Evolutionary conservation across 2,113 vertebrate species (phyloP), one percentile per base, ranked within the genome.

Genomic region (Sardina pilchardus): DNA sequence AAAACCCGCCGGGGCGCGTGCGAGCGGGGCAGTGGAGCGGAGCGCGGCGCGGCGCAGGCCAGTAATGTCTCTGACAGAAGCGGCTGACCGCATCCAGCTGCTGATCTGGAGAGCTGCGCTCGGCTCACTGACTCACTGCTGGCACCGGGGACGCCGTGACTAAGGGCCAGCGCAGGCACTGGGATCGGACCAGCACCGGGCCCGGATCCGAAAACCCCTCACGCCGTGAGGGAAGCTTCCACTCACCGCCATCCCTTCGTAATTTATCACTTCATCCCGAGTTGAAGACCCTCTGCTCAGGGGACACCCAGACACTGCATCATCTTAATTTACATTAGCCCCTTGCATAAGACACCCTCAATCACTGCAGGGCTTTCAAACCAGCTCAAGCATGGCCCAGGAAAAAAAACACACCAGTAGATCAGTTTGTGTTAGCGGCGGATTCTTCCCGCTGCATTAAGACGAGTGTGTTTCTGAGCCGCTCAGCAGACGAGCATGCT

Each of bases 31-130:
- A 24, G 7, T 71, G 63, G 63, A 26, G 9, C 63, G 26, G 26
- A 71, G 63, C 63, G 2, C 2, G 34, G n/a, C 8, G 26, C 26
- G 9, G 71, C 4, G 71, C 30, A 4, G 71, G 59, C 84, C 86
- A 87, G 82, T 85, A 86, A 85, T 87, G 85, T 84, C 14, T 90
- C 81, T 86, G 12, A 34, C 42, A 43, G 47, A 42, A 63, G 80
- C 12, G 44, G 24, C 36, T 39, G 88, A 89, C 82, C 81, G 44
- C 81, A 84, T 78, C 71, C 71, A 78, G 71, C 71, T 78, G 71
- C 71, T 78, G 71, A 78, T 78, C 71, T 78, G 71, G 71, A 34
- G n/a, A 86, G 39, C 67, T 81, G 36, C 36, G 87, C 71, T 14
- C 80, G 59, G 30, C 83, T 82, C 43, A 6, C 86, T 85, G 84